Percentiles rank a stretch among this genome's conserved stretches.
phyloP scores from a whole-genome alignment of 2,113 vertebrate species.

The Cranoglanis bouderius region DNA sequence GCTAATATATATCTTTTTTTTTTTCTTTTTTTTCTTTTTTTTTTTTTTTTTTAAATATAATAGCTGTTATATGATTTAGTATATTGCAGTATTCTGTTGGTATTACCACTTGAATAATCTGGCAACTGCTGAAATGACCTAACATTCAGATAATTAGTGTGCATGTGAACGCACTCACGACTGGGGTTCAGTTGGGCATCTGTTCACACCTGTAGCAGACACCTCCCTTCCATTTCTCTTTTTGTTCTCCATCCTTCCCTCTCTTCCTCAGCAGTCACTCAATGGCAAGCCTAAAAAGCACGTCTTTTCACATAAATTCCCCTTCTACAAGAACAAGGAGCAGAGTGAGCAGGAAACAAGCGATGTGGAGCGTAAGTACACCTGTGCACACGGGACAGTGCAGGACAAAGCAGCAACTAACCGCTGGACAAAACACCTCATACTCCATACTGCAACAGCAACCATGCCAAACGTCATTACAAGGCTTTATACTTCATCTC shows the following conservation, averaged over 20 bases:
- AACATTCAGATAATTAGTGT: background rate
- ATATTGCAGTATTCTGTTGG: background rate
- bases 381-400: slow-evolving; percentile 53
- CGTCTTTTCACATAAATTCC: slow-evolving; percentile 91
- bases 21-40: too few relatives aligned
- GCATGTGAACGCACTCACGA: slow-evolving; percentile 68
- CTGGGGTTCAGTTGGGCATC: slow-evolving; percentile 68
- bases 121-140: background rate
- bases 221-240: slow-evolving; percentile 71
- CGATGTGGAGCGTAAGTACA: slow-evolving; percentile 89
- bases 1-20: background rate
- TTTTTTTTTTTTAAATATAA: background rate
- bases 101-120: background rate
- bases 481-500: background rate
- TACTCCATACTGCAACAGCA: slow-evolving; percentile 27
- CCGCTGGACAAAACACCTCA: slow-evolving; percentile 75
- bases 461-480: background rate
- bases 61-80: background rate
- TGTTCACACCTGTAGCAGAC: slow-evolving; percentile 82
- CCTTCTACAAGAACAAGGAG: slow-evolving; percentile 95
- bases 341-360: slow-evolving; percentile 88
- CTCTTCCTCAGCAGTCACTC: slow-evolving; percentile 82
- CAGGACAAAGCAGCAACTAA: slow-evolving; percentile 77
- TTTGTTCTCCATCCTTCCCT: slow-evolving; percentile 85
- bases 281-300: slow-evolving; percentile 87